Base-by-base conservation (phyloP, 2,888 invertebrate genomes). In the Sarcophaga carnaria region DNA sequence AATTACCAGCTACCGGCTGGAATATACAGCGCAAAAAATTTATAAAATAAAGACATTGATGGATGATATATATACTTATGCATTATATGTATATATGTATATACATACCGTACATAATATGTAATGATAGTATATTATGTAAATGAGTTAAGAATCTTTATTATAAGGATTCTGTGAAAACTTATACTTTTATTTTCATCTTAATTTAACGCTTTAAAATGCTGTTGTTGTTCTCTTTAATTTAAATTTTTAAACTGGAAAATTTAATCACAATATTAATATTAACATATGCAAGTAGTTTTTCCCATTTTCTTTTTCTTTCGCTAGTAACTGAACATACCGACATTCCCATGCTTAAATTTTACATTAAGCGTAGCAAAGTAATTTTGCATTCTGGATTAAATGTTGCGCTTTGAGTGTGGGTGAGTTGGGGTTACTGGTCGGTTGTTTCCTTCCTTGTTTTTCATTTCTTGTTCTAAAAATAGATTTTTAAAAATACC, bases 1-100 rank as follows among this genome's bases (percentile, higher is more conserved):
- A 76, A 84, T 67, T 74, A 11, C 62, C n/a, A 82, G 64, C 85
- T 87, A 84, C 89, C 91, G 88, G 90, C 90, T 88, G 90, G 90
- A 90, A 70, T 63, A 37, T 14, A 12, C 54, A 54, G 5, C 54
- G 0, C 1, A 54, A 14, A 49, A 54, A 10, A 8, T 37, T 2
- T 37, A 37, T 37, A 37, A 10, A 2, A 10, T 37, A 37, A 54
- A 14, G 54, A 54, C 5, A 14, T 14, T 49, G 49, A 49, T 49
- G 4, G 49, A 49, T 49, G 49, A 49, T 49, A 11, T 67, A 45
- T 20, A 20, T 20, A 20, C 20, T 20, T 20, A 20, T 20, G 20
- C n/a, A 37, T 14, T 14, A 45, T 47, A 67, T 17, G 6, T 49
- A 8, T 17, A 3, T 17, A 14, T 49, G 1, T 49, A 49, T 49